Evolutionary conservation across 2,113 vertebrate genomes (phyloP).

Genomic region (Puntigrus tetrazona): DNA sequence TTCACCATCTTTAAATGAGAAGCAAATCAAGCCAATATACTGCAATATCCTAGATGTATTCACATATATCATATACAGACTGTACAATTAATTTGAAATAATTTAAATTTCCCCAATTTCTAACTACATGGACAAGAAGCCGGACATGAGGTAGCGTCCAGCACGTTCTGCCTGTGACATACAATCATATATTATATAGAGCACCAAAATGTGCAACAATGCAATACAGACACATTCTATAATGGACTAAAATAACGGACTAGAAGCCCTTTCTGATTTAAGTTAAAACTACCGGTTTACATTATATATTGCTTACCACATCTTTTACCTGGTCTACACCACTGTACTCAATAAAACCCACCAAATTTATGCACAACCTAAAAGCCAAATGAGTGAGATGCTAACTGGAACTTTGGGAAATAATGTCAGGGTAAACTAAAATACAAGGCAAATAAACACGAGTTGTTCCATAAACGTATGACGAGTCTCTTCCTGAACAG

Average conservation of each 20-base stretch:
- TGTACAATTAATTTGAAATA: constrained; percentile 71
- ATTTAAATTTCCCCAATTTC: constrained; percentile 57
- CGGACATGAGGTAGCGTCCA: neutral
- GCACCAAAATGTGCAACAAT: constrained; percentile 30
- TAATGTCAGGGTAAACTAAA: neutral
- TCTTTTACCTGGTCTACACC: neutral
- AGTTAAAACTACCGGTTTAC: constrained; percentile 11
- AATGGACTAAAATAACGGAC: constrained; percentile 19
- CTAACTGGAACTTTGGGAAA: neutral
- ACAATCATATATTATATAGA: constrained; percentile 12
- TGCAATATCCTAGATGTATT: constrained; percentile 65
- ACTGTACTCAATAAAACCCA: neutral
- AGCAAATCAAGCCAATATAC: constrained; percentile 56
- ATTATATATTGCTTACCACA: neutral
- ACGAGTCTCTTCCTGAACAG: constrained; percentile 11
- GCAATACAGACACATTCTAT: neutral
- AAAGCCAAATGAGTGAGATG: constrained; percentile 13
- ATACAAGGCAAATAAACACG: neutral
- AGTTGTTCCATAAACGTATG: constrained; percentile 2
- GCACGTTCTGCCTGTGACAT: constrained; percentile 17
- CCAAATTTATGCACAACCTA: neutral
- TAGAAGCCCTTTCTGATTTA: constrained; percentile 6
- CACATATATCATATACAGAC: constrained; percentile 73
- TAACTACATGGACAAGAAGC: constrained; percentile 2
- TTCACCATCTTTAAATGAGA: constrained; percentile 27